A percentile compares a stretch with the other conserved stretches of the same genome.
Conservation (phyloP, 2,797 vertebrate species). For the Sebastes oblongus region DNA sequence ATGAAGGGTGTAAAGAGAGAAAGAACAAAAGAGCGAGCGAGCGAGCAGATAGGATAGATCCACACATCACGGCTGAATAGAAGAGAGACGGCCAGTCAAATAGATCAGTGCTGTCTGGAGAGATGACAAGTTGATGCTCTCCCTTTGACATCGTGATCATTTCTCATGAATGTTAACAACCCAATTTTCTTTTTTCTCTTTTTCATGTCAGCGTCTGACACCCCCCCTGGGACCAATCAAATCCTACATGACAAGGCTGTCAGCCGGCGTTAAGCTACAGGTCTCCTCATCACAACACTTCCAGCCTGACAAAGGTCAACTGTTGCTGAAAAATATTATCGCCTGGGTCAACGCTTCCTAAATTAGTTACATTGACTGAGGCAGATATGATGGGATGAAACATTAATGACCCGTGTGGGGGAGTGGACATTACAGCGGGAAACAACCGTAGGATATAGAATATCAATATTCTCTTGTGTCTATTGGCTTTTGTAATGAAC, state of each 20-base stretch:
- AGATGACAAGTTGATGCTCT: constrained; percentile 46
- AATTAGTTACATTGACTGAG: constrained; percentile 18
- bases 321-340: constrained; percentile 35
- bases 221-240: constrained; percentile 50
- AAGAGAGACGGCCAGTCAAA: constrained; percentile 28
- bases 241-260: constrained; percentile 53
- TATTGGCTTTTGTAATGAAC: background rate
- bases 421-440: background rate
- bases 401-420: constrained; percentile 8
- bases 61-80: background rate
- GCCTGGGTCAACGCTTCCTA: constrained; percentile 39
- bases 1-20: background rate
- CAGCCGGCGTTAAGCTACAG: constrained; percentile 47
- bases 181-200: constrained; percentile 29
- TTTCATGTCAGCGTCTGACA: constrained; percentile 27
- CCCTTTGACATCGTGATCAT: constrained; percentile 52
- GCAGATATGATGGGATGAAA: constrained; percentile 8
- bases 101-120: constrained; percentile 36
- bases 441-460: background rate
- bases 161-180: constrained; percentile 60
- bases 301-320: constrained; percentile 52
- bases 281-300: constrained; percentile 39
- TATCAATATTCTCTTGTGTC: background rate
- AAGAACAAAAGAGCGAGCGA: background rate
- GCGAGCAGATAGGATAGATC: background rate